Evolutionary conservation across 2,797 vertebrate genomes (phyloP).

Genomic region (Buceros bicornis): DNA sequence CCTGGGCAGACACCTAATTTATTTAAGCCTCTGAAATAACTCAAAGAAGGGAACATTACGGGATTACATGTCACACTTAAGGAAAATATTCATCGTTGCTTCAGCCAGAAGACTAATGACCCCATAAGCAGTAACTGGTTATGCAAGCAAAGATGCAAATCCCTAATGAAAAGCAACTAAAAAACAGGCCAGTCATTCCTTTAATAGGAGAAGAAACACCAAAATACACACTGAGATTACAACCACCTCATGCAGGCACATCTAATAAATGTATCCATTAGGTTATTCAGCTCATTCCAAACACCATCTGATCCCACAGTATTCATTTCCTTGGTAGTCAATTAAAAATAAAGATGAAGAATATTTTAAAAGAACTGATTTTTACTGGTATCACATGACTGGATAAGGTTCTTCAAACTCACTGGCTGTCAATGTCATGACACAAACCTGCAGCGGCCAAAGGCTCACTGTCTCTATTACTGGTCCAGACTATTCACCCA

Average conservation of each 20-base stretch:
- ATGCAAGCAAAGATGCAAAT: conserved; percentile 61
- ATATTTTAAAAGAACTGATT: background rate
- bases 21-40: conserved; percentile 94
- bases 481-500: background rate
- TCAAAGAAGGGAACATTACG: conserved; percentile 87
- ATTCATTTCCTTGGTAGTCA: background rate
- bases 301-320: background rate
- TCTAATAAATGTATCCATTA: background rate
- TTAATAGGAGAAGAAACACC: conserved; percentile 16
- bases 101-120: conserved; percentile 77
- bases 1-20: conserved; percentile 96
- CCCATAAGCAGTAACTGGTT: conserved; percentile 59
- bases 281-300: background rate
- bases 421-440: background rate
- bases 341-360: background rate
- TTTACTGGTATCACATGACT: background rate
- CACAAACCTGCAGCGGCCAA: background rate
- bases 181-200: background rate
- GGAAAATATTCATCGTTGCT: conserved; percentile 89
- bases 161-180: conserved; percentile 57
- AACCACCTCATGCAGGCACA: background rate
- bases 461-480: background rate
- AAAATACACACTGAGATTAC: background rate
- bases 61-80: conserved; percentile 87
- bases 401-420: background rate